Evolutionary conservation across 1,140 invertebrate genomes (phyloP), one percentile per base, ranked within the genome.

Genomic region (Ruditapes philippinarum): DNA sequence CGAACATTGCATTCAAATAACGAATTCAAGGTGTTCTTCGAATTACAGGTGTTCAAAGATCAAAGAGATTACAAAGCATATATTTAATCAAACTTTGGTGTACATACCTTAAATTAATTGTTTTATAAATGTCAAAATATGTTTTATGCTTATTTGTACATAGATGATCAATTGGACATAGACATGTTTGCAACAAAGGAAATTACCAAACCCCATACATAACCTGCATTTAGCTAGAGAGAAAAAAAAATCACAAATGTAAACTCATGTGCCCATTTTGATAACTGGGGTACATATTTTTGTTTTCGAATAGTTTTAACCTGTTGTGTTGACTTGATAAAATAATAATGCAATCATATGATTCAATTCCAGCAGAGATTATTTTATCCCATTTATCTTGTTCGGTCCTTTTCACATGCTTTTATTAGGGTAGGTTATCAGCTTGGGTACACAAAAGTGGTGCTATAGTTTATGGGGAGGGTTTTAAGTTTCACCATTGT

Each of bases 401-500:
- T 17, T 25, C 22, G 33, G 25, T 78, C 40, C 36, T 78, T 78
- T 54, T 36, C 22, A 25, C n/a, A 36, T 51, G 11, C 11, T 78
- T 78, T 28, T 51, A 78, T 78, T 12, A 49, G 28, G 31, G 28
- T 51, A 78, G 74, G 54, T 78, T 78, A 74, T 74, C 70, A 74
- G 36, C 17, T 25, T 45, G 70, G 36, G 11, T 25, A 25, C 70
- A 74, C 38, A 42, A 74, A 49, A 74, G 40, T 38, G 70, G 9
- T 7, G 9, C 49, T 54, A 31, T 14, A 54, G 45, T 78, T 78
- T 78, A 54, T 51, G 12, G 25, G n/a, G 42, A 36, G 28, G 42
- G 74, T 49, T 14, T 42, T 78, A 38, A 28, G 54, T 78, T 78
- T 14, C 25, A 4, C 74, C n/a, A 51, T 78, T 78, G 74, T 51